These are phyloP conservation scores for Allygus modestus DNA, from an alignment of 2,888 invertebrate species.

Conservation along the genomic window DNA sequence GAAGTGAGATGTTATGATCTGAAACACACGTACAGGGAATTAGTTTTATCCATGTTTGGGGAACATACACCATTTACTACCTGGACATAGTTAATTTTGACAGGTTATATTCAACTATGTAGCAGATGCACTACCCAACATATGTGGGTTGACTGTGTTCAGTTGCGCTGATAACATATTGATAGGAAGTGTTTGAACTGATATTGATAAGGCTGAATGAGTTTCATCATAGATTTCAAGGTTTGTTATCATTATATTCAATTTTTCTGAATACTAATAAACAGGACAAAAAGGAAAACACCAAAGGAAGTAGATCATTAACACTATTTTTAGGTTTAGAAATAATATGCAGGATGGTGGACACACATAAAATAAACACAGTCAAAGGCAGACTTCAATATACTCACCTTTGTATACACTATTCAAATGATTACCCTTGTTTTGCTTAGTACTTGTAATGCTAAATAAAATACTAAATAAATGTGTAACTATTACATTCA, in stretches of 20 bases:
- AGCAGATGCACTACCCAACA: background rate
- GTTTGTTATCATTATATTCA: background rate
- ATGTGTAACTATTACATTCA: background rate
- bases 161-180: constrained; percentile 2
- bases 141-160: background rate
- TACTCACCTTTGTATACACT: too few relatives aligned
- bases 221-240: constrained; percentile 12
- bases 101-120: background rate
- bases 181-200: constrained; percentile 36
- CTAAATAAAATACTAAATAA: background rate
- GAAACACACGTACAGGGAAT: constrained; percentile 26
- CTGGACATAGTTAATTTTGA: background rate
- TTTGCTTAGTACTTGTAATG: too few relatives aligned
- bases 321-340: too few relatives aligned
- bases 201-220: constrained; percentile 28
- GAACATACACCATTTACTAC: background rate
- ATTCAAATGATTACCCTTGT: too few relatives aligned
- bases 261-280: background rate
- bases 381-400: too few relatives aligned
- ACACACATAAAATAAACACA: too few relatives aligned
- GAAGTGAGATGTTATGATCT: constrained; percentile 8
- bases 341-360: too few relatives aligned
- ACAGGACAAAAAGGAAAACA: too few relatives aligned
- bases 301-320: too few relatives aligned
- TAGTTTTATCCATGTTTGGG: background rate